Conservation (phyloP, 2,797 vertebrate species). For the Echiichthys vipera region DNA sequence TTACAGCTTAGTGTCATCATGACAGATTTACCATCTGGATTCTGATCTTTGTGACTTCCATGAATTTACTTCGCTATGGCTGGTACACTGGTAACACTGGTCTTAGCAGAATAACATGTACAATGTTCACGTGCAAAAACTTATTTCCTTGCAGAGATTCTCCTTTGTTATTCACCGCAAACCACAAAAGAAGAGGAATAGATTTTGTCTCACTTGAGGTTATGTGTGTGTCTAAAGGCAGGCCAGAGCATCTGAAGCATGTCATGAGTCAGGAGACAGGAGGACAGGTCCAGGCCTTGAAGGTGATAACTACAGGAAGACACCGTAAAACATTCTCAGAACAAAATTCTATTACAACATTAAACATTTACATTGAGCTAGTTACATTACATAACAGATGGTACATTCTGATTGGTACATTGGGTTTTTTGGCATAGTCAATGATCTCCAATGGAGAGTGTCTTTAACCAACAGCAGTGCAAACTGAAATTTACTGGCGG, state of each 20-base stretch:
- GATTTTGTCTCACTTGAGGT: slow-evolving; percentile 90
- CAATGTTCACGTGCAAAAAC: background rate
- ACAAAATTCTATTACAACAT: too few species aligned
- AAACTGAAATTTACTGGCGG: too few species aligned
- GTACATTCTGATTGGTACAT: too few species aligned
- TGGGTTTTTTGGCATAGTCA: too few species aligned
- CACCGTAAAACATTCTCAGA: background rate
- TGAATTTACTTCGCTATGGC: background rate
- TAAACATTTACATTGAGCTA: background rate
- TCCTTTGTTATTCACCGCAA: slow-evolving; percentile 8
- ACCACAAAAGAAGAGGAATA: background rate
- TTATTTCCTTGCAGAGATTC: too few species aligned
- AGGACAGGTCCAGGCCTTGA: slow-evolving; percentile 90
- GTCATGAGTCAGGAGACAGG: slow-evolving; percentile 88
- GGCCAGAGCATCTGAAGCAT: slow-evolving; percentile 87
- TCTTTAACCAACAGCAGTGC: too few species aligned
- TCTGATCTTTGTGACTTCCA: background rate
- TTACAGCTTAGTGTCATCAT: background rate
- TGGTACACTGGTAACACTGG: background rate
- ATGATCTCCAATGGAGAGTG: too few species aligned
- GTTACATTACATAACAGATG: too few species aligned
- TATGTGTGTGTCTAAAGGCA: slow-evolving; percentile 87
- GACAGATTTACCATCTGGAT: background rate
- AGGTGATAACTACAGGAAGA: slow-evolving; percentile 77
- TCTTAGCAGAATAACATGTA: background rate